Evolutionary conservation across 2,113 vertebrate species (phyloP).

Genomic region (Brienomyrus brachyistius): DNA sequence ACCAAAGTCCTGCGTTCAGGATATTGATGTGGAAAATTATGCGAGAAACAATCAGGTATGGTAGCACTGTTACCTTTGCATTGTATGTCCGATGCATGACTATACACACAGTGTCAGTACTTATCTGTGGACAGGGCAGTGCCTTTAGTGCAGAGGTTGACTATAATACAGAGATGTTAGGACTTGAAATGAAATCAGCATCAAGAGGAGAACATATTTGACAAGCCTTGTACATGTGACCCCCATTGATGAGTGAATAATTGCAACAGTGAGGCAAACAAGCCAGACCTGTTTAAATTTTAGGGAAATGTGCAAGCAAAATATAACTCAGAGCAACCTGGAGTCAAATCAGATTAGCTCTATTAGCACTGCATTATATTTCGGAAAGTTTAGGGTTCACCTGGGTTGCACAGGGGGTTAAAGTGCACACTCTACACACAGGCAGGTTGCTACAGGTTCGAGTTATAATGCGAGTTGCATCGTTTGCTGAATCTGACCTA

Average conservation of each 20-base stretch:
- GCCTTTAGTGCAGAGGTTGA: neutral
- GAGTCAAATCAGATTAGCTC: neutral
- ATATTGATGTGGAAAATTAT: conserved; percentile 45
- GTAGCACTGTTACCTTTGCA: neutral
- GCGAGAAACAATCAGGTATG: conserved; percentile 58
- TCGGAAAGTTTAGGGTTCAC: neutral
- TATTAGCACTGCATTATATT: neutral
- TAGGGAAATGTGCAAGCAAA: neutral
- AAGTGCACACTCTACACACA: neutral
- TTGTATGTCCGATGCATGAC: neutral
- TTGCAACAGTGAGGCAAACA: neutral
- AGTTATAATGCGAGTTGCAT: neutral
- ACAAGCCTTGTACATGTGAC: neutral
- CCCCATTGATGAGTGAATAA: neutral
- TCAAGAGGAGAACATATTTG: neutral
- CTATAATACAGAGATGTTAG: neutral
- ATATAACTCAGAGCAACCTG: neutral
- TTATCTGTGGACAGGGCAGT: neutral
- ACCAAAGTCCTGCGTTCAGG: conserved; percentile 39
- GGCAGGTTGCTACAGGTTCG: neutral
- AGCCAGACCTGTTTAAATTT: neutral
- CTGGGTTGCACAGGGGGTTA: neutral
- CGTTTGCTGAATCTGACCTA: neutral
- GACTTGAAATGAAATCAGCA: neutral
- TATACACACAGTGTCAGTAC: neutral